phyloP scores from a whole-genome alignment of 2,888 invertebrate species.

The Microplitis deprimator region DNA sequence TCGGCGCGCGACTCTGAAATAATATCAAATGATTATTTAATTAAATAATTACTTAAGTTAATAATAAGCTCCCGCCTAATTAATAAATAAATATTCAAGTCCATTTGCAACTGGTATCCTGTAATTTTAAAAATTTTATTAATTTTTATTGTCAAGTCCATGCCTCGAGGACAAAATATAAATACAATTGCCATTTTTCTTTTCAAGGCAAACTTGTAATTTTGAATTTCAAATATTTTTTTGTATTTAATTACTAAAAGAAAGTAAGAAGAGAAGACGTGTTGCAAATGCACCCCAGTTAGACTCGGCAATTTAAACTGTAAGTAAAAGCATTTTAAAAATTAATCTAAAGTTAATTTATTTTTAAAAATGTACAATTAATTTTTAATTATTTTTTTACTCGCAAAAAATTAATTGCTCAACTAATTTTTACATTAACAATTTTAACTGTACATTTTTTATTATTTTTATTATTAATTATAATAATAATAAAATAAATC shows the following conservation, averaged over 20 bases:
- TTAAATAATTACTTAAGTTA: constrained; percentile 35
- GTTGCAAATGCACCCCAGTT: constrained; percentile 73
- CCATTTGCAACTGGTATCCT: constrained; percentile 72
- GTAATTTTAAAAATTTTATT: constrained; percentile 63
- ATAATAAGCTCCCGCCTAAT: background rate
- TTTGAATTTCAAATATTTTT: constrained; percentile 26
- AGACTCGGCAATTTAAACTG: constrained; percentile 64
- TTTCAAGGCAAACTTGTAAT: constrained; percentile 2
- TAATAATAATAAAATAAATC: background rate
- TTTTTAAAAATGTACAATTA: constrained; percentile 12
- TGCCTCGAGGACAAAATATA: constrained; percentile 68
- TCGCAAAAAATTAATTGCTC: background rate
- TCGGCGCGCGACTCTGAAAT: constrained; percentile 89
- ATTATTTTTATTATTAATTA: too few relatives aligned
- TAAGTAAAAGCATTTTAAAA: constrained; percentile 63
- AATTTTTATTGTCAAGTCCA: constrained; percentile 24
- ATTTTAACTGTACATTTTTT: background rate
- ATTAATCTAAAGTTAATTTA: constrained; percentile 58
- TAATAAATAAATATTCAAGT: constrained; percentile 57
- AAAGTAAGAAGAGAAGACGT: constrained; percentile 46
- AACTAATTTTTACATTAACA: constrained; percentile 10
- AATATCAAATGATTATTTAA: constrained; percentile 39
- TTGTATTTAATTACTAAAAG: constrained; percentile 50
- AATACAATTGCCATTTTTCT: constrained; percentile 63
- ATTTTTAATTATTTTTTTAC: background rate